A percentile compares a stretch with the other conserved stretches of the same genome.
Evolutionary conservation across 2,888 invertebrate species (phyloP).

Genomic region (Listrodromus nycthemerus): DNA sequence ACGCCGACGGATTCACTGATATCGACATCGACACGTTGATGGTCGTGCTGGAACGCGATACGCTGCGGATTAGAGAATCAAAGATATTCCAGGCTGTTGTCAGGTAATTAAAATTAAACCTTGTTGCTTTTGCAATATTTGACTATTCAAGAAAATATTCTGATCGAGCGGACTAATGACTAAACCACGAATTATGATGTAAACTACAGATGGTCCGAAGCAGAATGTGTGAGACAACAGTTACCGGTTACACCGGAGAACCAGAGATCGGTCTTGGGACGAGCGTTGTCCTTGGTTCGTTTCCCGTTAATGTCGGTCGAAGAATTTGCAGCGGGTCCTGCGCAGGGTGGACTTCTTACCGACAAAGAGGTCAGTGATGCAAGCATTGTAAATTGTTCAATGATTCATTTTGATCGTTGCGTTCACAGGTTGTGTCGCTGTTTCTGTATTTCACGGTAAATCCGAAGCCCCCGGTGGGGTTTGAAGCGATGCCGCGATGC

Average conservation of each 20-base stretch:
- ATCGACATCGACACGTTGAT: slow-evolving; percentile 92
- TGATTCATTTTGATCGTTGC: slow-evolving; percentile 36
- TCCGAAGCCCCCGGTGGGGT: slow-evolving; percentile 91
- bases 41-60: slow-evolving; percentile 91
- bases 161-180: background rate
- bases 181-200: background rate
- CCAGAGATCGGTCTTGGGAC: slow-evolving; percentile 89
- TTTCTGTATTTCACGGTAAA: slow-evolving; percentile 90
- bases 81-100: slow-evolving; percentile 91
- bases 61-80: slow-evolving; percentile 91
- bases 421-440: slow-evolving; percentile 87
- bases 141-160: background rate
- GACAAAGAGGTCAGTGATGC: slow-evolving; percentile 87
- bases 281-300: slow-evolving; percentile 90
- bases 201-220: slow-evolving; percentile 88
- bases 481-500: slow-evolving; percentile 90
- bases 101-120: slow-evolving; percentile 81
- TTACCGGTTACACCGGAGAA: slow-evolving; percentile 89
- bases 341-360: slow-evolving; percentile 90
- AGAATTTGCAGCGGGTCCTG: slow-evolving; percentile 92
- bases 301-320: slow-evolving; percentile 95
- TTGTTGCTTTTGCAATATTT: background rate
- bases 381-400: slow-evolving; percentile 7
- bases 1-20: slow-evolving; percentile 93
- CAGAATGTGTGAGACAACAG: slow-evolving; percentile 90